These are phyloP conservation scores for Bradysia coprophila DNA, from an alignment of 1,140 invertebrate species.

Conservation along the genomic window DNA sequence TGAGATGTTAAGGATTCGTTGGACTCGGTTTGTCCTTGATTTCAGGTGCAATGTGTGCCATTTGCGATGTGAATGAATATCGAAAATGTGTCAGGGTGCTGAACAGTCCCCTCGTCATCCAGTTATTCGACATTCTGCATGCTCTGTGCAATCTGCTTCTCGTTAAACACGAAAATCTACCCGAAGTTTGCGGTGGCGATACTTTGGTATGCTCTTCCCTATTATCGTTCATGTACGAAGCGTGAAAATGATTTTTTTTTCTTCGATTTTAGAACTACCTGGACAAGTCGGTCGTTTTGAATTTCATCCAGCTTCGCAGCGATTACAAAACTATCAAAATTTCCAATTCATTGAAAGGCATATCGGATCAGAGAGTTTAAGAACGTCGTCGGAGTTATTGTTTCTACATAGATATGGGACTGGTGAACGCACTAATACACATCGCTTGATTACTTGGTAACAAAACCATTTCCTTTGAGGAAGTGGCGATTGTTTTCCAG, in stretches of 20 bases:
- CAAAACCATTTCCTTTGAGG: too few species aligned
- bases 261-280: slow-evolving; percentile 54
- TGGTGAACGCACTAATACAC: too few species aligned
- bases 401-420: too few species aligned
- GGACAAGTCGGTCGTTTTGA: slow-evolving; percentile 68
- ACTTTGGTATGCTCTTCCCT: slow-evolving; percentile 55
- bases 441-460: too few species aligned
- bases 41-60: slow-evolving; percentile 84
- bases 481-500: too few species aligned
- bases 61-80: slow-evolving; percentile 95
- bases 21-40: slow-evolving; percentile 1
- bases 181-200: slow-evolving; percentile 86
- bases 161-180: slow-evolving; percentile 90
- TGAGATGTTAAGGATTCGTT: slow-evolving; percentile 3
- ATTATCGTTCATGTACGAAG: too few species aligned
- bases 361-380: background rate
- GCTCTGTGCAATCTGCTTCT: slow-evolving; percentile 89
- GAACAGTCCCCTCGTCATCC: slow-evolving; percentile 54
- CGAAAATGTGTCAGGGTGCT: slow-evolving; percentile 62
- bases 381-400: too few species aligned
- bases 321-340: slow-evolving; percentile 50
- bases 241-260: slow-evolving; percentile 1
- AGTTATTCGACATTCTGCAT: slow-evolving; percentile 86
- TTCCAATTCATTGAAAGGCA: background rate
- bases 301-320: slow-evolving; percentile 82